Percentiles rank a stretch among this genome's conserved stretches.
Evolutionary conservation across 2,797 vertebrate species (phyloP).

Genomic region (Vultur gryphus): DNA sequence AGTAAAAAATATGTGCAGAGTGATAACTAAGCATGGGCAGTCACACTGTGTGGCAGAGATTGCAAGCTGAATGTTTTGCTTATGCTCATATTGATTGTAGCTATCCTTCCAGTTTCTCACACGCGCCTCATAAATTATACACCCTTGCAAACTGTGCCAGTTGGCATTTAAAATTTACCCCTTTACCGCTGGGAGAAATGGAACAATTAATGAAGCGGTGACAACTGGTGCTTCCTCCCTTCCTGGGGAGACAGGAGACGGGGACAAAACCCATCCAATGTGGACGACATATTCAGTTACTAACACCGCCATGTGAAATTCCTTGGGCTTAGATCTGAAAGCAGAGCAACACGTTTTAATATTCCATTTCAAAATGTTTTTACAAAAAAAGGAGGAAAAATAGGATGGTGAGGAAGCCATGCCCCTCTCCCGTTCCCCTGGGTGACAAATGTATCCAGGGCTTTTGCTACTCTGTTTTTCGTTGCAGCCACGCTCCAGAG

Average conservation of each 20-base stretch:
- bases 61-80: slow-evolving; percentile 11
- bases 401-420: not conserved
- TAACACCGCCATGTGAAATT: not conserved
- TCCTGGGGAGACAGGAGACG: not conserved
- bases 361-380: not conserved
- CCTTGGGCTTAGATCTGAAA: not conserved
- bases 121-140: not conserved
- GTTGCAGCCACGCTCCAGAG: not conserved
- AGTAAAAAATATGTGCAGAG: not conserved
- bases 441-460: not conserved
- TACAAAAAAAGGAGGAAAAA: not conserved
- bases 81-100: not conserved
- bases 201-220: not conserved
- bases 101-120: slow-evolving; percentile 18
- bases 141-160: not conserved
- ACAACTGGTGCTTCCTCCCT: not conserved
- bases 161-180: not conserved
- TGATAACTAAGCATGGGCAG: slow-evolving; percentile 14
- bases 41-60: not conserved
- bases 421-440: not conserved
- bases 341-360: not conserved
- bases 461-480: not conserved
- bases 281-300: not conserved
- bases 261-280: not conserved
- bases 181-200: not conserved